Evolutionary conservation across 1,140 invertebrate species (phyloP), one percentile per base, ranked within the genome.

Genomic region (Anastrepha ludens): DNA sequence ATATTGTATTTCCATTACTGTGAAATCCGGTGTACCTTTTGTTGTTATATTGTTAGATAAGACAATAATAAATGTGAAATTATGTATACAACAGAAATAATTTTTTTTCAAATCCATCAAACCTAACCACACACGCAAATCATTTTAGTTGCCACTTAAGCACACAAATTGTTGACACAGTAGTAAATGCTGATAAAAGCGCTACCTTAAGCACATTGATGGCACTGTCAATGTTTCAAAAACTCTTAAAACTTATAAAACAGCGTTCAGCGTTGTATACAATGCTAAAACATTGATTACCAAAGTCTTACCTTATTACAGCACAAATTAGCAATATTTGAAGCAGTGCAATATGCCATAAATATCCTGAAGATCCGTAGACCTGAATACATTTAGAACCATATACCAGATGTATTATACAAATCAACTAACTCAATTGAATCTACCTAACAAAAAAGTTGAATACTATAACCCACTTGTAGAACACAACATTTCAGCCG

Each of bases 21-120:
- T 17, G 39, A 6, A 55, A n/a, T 47, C 44, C 39, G 11, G 3
- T 70, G 67, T 74, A 74, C 3, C n/a, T 74, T 41, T 5, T 47
- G 44, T 74, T 74, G 67, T 74, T 74, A n/a, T 55, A 81, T 5
- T 67, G 7, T 39, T 7, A 44, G 2, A 2, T 29, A 55, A 47
- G 74, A 81, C 74, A 81, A 81, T 81, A 81, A 81, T 81, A 81
- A 81, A 50, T 81, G 17, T 81, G 44, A 55, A 55, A 50, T 81
- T 20, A 11, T 15, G 1, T 74, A 44, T 74, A 41, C 41, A 74
- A 15, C 11, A 74, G 44, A 74, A 47, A 13, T 29, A 9, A 0
- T 29, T 55, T 47, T n/a, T 58, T 55, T 81, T 44, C 47, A 55
- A 55, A 55, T 17, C 11, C 74, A 81, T 55, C 55, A 15, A 81